Percentiles rank a stretch among this genome's conserved stretches.
Evolutionary conservation across 2,113 vertebrate species (phyloP).

Genomic region (Nyctibius bracteatus): DNA sequence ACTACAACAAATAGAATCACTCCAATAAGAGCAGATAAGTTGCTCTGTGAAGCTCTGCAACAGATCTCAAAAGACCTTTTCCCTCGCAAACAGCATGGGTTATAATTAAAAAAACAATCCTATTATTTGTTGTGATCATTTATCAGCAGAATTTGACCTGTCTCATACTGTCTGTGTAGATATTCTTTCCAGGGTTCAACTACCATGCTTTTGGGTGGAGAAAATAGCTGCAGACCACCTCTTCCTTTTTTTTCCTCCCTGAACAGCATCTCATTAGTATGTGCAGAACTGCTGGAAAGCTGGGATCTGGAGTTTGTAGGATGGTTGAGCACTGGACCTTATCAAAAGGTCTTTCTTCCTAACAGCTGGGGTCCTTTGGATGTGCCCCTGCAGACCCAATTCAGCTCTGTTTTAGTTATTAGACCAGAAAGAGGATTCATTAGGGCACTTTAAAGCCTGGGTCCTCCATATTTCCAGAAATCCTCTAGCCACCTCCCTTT

Average conservation of each 20-base stretch:
- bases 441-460: background rate
- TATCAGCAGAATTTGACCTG: background rate
- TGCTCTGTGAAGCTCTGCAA: background rate
- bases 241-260: background rate
- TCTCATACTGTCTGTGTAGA: background rate
- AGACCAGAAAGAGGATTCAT: background rate
- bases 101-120: background rate
- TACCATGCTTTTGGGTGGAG: background rate
- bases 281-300: background rate
- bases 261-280: background rate
- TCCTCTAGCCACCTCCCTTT: background rate
- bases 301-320: background rate
- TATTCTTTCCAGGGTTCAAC: background rate
- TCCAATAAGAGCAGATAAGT: background rate
- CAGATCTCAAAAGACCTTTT: slow-evolving; percentile 21
- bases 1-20: slow-evolving; percentile 57
- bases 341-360: background rate
- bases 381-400: background rate
- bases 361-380: background rate
- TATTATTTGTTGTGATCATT: background rate
- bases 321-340: background rate
- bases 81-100: background rate
- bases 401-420: background rate
- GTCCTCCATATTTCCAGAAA: background rate
- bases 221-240: background rate